Percentiles rank a stretch among this genome's conserved stretches.
These are phyloP conservation scores for Picus viridis DNA, from an alignment of 2,797 vertebrate species.

Conservation along the genomic window DNA sequence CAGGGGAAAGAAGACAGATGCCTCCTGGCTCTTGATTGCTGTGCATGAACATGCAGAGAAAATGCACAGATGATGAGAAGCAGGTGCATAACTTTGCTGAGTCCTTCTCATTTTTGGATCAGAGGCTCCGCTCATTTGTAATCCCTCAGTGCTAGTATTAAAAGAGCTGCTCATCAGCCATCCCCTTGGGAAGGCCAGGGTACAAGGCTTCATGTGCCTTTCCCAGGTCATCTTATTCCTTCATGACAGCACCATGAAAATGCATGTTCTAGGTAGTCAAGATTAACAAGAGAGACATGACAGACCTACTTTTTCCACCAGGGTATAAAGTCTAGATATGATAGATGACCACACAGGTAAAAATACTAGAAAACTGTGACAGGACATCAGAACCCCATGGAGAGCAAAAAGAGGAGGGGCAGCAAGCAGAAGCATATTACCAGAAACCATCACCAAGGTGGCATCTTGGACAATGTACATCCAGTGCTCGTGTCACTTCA, in stretches of 20 bases:
- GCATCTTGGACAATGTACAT: neutral
- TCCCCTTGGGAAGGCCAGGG: neutral
- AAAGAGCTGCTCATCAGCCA: neutral
- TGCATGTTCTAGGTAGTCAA: neutral
- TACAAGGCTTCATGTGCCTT: accelerated
- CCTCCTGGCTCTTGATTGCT: neutral
- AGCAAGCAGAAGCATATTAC: accelerated
- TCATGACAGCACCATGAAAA: neutral
- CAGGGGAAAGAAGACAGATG: neutral
- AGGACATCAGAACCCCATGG: neutral
- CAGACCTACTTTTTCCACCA: neutral
- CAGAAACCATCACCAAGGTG: accelerated
- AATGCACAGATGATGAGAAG: neutral
- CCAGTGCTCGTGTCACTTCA: neutral
- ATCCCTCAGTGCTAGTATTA: neutral
- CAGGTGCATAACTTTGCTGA: neutral
- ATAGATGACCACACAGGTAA: neutral
- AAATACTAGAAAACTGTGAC: neutral
- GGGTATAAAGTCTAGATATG: neutral
- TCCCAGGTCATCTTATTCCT: neutral
- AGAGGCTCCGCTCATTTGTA: neutral
- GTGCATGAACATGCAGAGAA: neutral
- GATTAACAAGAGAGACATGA: neutral
- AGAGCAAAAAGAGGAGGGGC: neutral
- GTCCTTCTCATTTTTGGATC: neutral